These are phyloP conservation scores for Meriones unguiculatus DNA, from an alignment of 2,113 vertebrate genomes.

Conservation along the genomic window DNA sequence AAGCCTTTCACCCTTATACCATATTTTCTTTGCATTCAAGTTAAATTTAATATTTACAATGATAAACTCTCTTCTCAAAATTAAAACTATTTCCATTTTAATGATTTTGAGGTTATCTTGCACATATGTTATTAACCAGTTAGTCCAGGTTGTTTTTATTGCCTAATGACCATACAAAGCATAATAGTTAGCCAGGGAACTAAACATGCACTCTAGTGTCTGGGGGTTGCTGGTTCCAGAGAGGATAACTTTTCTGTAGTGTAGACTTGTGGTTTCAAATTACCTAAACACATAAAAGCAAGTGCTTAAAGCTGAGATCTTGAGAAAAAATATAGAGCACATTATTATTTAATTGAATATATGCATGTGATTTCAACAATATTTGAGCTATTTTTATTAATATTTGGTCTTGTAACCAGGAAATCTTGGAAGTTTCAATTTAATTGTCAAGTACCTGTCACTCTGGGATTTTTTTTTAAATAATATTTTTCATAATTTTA, in stretches of 20 bases:
- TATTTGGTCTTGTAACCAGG: background rate
- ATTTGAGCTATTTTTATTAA: background rate
- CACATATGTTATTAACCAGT: background rate
- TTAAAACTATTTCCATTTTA: background rate
- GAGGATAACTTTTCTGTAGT: background rate
- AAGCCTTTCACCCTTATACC: background rate
- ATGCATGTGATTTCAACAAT: background rate
- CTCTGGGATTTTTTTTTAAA: conserved; percentile 2
- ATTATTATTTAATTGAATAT: background rate
- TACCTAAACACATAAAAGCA: background rate
- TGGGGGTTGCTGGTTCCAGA: background rate
- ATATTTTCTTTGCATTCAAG: background rate
- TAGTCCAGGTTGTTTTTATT: background rate
- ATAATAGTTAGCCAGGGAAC: background rate
- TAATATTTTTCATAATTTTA: no score
- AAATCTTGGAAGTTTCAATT: background rate
- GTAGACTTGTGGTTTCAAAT: background rate
- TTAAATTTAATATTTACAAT: background rate
- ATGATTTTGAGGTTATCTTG: background rate
- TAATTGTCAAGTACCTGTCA: background rate
- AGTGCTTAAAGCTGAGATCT: background rate
- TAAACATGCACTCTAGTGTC: background rate
- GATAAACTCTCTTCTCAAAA: no score
- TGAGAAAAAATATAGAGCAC: background rate
- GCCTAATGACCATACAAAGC: background rate